phyloP scores from a whole-genome alignment of 2,888 invertebrate species.

The Beris chalybata region DNA sequence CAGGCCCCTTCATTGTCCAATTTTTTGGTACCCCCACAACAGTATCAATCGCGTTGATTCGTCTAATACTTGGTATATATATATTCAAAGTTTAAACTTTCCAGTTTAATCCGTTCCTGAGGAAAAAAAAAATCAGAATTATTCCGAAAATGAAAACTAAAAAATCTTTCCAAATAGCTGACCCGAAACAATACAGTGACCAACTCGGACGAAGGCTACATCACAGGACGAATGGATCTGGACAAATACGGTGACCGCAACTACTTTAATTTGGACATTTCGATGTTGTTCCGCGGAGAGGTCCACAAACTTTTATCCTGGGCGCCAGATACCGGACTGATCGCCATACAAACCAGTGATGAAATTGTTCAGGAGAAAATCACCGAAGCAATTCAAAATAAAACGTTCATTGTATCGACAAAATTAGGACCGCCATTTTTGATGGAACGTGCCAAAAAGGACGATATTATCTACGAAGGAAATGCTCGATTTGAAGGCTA shows the following conservation, averaged over 20 bases:
- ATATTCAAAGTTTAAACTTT: no score
- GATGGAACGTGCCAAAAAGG: conserved; percentile 44
- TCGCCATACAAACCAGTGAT: conserved; percentile 42
- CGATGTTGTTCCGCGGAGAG: conserved; percentile 56
- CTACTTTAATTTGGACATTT: conserved; percentile 60
- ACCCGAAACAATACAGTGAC: conserved; percentile 21
- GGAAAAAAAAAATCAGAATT: no score
- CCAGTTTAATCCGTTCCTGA: no score
- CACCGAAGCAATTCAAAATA: conserved; percentile 52
- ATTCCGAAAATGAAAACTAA: no score
- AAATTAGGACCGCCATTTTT: conserved; percentile 32
- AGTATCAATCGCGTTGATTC: no score
- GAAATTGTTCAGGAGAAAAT: conserved; percentile 54
- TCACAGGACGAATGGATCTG: conserved; percentile 50
- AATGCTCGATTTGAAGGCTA: conserved; percentile 59
- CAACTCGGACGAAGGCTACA: conserved; percentile 9
- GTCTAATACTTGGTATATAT: no score
- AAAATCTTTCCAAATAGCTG: not conserved
- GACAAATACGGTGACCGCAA: conserved; percentile 65
- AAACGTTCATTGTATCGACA: conserved; percentile 29
- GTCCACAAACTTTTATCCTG: conserved; percentile 60
- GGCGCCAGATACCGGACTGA: conserved; percentile 50
- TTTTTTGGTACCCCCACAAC: no score
- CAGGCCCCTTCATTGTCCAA: no score
- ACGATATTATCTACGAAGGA: conserved; percentile 61